These are phyloP conservation scores for Acronicta aceris DNA, from an alignment of 2,888 invertebrate genomes.

Conservation along the genomic window DNA sequence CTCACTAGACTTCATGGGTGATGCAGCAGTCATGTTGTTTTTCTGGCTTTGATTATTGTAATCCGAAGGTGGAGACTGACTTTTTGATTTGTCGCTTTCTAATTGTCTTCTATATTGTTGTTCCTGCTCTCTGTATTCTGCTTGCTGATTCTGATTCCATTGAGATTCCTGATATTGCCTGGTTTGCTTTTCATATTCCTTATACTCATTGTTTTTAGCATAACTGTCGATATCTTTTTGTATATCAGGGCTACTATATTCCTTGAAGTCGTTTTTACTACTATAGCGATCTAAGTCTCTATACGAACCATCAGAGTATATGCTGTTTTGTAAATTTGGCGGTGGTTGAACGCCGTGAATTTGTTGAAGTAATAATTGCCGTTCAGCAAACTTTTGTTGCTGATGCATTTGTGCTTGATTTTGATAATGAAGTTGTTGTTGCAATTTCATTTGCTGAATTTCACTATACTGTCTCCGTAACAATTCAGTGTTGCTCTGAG, in stretches of 20 bases:
- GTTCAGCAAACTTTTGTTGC: conserved; percentile 90
- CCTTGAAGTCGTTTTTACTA: conserved; percentile 83
- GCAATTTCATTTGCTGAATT: conserved; percentile 91
- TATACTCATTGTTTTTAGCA: conserved; percentile 79
- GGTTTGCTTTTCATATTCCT: conserved; percentile 79
- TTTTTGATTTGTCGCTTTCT: conserved; percentile 75
- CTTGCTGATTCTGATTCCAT: conserved; percentile 78
- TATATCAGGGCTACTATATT: conserved; percentile 79
- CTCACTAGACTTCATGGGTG: conserved; percentile 86
- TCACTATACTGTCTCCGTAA: conserved; percentile 90
- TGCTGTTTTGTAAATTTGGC: conserved; percentile 85
- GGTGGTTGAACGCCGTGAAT: conserved; percentile 88
- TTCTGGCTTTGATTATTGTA: conserved; percentile 74
- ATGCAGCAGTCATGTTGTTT: conserved; percentile 70
- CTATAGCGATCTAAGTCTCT: conserved; percentile 84
- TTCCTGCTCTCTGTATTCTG: conserved; percentile 77
- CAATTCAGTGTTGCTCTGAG: conserved; percentile 90
- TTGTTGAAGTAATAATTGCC: conserved; percentile 90
- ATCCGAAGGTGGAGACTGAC: conserved; percentile 77
- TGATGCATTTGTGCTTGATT: conserved; percentile 91
- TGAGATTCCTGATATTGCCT: conserved; percentile 79
- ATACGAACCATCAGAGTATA: conserved; percentile 84
- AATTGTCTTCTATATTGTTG: conserved; percentile 73
- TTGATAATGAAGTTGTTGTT: conserved; percentile 90
- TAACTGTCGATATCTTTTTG: conserved; percentile 81